Evolutionary conservation across 2,113 vertebrate species (phyloP).

Genomic region (Muntiacus muntjak): DNA sequence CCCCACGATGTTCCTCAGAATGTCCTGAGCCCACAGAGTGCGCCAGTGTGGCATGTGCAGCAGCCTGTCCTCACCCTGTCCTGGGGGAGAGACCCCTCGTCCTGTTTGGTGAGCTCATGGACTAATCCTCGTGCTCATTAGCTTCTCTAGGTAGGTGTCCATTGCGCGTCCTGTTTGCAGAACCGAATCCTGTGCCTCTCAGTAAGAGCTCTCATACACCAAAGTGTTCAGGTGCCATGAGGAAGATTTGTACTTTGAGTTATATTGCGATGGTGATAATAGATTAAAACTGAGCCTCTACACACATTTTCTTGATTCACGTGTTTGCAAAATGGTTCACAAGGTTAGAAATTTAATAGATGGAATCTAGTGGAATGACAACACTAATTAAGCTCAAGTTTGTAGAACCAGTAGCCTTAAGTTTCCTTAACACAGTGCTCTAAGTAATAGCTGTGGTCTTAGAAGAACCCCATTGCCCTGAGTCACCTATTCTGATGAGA

Average conservation of each 20-base stretch:
- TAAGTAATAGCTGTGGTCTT: neutral
- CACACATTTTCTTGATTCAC: neutral
- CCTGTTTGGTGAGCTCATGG: neutral
- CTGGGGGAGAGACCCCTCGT: neutral
- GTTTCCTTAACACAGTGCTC: neutral
- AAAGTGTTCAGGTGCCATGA: neutral
- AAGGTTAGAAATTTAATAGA: neutral
- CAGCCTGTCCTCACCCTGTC: neutral
- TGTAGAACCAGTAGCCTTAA: neutral
- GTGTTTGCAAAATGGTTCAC: neutral
- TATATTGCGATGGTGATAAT: neutral
- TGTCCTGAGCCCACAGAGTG: neutral
- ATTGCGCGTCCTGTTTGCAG: neutral
- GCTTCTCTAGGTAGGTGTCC: neutral
- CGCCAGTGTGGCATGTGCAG: neutral
- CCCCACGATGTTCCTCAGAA: neutral
- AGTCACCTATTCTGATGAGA: neutral
- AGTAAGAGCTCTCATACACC: neutral
- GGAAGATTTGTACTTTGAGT: neutral
- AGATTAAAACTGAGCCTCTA: neutral
- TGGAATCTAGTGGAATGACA: conserved; percentile 1
- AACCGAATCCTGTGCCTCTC: neutral
- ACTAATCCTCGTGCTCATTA: neutral
- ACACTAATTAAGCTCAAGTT: conserved; percentile 14
- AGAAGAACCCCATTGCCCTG: neutral